These are phyloP conservation scores for Thelaira solivaga DNA, from an alignment of 2,888 invertebrate species.

Conservation along the genomic window DNA sequence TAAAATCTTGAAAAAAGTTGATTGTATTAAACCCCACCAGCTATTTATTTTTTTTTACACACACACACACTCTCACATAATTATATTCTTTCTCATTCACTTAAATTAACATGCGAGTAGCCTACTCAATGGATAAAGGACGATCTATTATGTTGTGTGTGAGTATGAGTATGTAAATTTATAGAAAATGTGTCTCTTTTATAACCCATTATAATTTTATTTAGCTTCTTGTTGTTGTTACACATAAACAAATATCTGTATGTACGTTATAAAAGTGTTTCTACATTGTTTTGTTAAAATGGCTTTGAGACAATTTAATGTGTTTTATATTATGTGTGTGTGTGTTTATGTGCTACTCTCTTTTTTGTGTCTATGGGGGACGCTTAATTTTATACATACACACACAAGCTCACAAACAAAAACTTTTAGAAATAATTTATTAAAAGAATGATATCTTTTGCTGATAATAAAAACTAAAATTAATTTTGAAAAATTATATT, in stretches of 20 bases:
- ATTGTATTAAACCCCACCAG: slow-evolving; percentile 55
- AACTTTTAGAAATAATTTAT: background rate
- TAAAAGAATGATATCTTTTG: slow-evolving; percentile 22
- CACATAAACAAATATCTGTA: background rate
- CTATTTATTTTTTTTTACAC: slow-evolving; percentile 39
- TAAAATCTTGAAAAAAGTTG: slow-evolving; percentile 31
- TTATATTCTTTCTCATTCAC: background rate
- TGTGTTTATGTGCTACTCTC: slow-evolving; percentile 34
- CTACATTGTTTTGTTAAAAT: slow-evolving; percentile 33
- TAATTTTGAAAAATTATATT: no score
- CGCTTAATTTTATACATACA: slow-evolving; percentile 42
- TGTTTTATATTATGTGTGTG: slow-evolving; percentile 56
- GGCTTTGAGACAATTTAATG: slow-evolving; percentile 59
- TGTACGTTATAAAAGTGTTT: background rate
- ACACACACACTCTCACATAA: no score
- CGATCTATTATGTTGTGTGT: background rate
- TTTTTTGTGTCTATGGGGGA: slow-evolving; percentile 52
- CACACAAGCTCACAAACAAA: background rate
- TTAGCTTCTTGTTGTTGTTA: slow-evolving; percentile 27
- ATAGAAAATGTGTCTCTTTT: slow-evolving; percentile 33
- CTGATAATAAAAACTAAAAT: no score
- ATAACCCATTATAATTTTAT: slow-evolving; percentile 44
- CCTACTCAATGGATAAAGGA: slow-evolving; percentile 30
- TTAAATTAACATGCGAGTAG: slow-evolving; percentile 16
- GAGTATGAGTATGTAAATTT: background rate